Evolutionary conservation across 1,140 invertebrate species (phyloP).

Genomic region (Meteorus sp.): DNA sequence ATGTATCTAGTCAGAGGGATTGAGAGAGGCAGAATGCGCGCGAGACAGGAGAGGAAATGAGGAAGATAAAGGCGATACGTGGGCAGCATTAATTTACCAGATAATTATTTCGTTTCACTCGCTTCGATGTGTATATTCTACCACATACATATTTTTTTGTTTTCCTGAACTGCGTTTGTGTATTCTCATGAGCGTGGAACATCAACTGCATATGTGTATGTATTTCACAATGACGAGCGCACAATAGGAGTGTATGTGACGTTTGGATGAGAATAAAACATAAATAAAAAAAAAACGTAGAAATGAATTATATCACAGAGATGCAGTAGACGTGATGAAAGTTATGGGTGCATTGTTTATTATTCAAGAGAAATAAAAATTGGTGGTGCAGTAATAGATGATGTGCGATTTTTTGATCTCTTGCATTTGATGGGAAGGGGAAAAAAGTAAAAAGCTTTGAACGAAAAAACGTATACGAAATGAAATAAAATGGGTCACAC

Average conservation of each 20-base stretch:
- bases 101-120: constrained; percentile 13
- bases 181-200: neutral
- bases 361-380: constrained; percentile 7
- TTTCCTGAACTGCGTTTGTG: neutral
- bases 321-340: neutral
- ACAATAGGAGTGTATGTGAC: constrained; percentile 11
- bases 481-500: constrained; percentile 3
- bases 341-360: constrained; percentile 9
- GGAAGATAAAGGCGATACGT: neutral
- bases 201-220: neutral
- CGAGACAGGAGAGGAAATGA: too few relatives aligned
- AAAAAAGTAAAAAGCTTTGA: neutral
- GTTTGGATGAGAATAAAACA: constrained; percentile 1
- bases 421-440: neutral
- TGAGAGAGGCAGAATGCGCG: too few relatives aligned
- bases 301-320: constrained; percentile 12
- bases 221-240: constrained; percentile 2
- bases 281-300: neutral
- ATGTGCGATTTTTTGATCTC: neutral
- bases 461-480: neutral
- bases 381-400: constrained; percentile 2
- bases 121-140: neutral
- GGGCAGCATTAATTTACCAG: neutral
- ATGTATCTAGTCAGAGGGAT: too few relatives aligned
- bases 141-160: constrained; percentile 11